Evolutionary conservation across 2,113 vertebrate species (phyloP).

Genomic region (Murina feae): DNA sequence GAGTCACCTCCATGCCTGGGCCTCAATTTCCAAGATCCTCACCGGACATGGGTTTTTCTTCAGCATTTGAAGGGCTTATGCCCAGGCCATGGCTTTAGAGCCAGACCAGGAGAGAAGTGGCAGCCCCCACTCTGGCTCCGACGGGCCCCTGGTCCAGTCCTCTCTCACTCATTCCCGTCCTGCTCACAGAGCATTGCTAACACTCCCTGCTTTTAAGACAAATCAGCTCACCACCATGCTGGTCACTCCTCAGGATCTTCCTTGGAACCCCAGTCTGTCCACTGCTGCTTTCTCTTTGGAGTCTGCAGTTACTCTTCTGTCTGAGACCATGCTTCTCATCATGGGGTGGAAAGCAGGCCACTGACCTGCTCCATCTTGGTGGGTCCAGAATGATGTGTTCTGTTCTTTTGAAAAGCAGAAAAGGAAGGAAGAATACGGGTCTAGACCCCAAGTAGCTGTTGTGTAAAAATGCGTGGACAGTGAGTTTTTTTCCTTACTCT

Average conservation of each 20-base stretch:
- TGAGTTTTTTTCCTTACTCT: too few species aligned
- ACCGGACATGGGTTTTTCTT: neutral
- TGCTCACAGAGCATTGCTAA: neutral
- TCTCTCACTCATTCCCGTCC: neutral
- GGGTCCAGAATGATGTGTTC: too few species aligned
- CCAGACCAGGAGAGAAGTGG: neutral
- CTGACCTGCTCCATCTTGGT: too few species aligned
- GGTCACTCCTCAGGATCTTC: too few species aligned
- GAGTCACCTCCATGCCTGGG: neutral
- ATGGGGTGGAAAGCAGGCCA: too few species aligned
- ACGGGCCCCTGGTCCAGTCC: too few species aligned
- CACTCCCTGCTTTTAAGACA: too few species aligned
- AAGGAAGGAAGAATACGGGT: neutral
- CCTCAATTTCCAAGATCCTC: neutral
- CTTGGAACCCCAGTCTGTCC: too few species aligned
- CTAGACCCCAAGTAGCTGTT: neutral
- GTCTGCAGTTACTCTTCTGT: too few species aligned
- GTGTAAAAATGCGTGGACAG: neutral
- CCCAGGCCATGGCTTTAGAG: neutral
- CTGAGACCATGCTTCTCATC: too few species aligned
- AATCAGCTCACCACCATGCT: too few species aligned
- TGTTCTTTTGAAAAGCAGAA: neutral
- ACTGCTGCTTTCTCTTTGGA: too few species aligned
- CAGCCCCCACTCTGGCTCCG: neutral
- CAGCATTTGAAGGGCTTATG: neutral